These are phyloP conservation scores for Okapia johnstoni DNA, from an alignment of 2,113 vertebrate species.

Conservation along the genomic window DNA sequence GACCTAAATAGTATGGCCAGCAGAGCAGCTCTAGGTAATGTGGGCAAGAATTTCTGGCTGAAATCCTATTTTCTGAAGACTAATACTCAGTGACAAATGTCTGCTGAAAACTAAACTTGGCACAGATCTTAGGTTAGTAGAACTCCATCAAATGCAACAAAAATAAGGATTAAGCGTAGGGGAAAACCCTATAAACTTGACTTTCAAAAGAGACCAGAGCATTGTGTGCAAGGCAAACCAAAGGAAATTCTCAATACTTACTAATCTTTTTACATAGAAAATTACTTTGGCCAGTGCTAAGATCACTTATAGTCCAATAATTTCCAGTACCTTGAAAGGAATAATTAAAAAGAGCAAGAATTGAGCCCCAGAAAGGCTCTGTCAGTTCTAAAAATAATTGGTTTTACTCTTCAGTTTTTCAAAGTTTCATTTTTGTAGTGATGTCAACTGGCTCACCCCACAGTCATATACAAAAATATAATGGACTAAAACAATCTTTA, in stretches of 20 bases:
- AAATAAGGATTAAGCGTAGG: not conserved
- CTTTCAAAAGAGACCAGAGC: constrained; percentile 50
- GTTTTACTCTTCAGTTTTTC: constrained; percentile 37
- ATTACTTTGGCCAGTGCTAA: constrained; percentile 60
- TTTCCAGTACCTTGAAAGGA: constrained; percentile 35
- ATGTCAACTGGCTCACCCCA: not conserved
- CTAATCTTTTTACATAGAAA: constrained; percentile 44
- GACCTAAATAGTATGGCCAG: not conserved
- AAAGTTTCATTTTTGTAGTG: not conserved
- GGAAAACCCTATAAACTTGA: not conserved
- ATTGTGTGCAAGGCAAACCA: constrained; percentile 30
- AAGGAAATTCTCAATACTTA: constrained; percentile 50
- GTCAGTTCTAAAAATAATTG: not conserved
- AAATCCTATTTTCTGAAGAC: constrained; percentile 47
- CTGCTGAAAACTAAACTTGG: constrained; percentile 54
- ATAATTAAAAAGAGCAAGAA: constrained; percentile 50
- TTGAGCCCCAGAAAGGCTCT: not conserved
- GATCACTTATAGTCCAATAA: constrained; percentile 30
- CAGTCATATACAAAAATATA: not conserved
- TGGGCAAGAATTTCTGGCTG: constrained; percentile 42
- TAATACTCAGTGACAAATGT: constrained; percentile 42
- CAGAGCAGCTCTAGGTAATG: not conserved
- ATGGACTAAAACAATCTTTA: not conserved
- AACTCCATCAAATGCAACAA: constrained; percentile 43
- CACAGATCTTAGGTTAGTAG: constrained; percentile 58